Conservation (phyloP, 2,888 invertebrate species). For the Acanthoscelides obtectus region DNA sequence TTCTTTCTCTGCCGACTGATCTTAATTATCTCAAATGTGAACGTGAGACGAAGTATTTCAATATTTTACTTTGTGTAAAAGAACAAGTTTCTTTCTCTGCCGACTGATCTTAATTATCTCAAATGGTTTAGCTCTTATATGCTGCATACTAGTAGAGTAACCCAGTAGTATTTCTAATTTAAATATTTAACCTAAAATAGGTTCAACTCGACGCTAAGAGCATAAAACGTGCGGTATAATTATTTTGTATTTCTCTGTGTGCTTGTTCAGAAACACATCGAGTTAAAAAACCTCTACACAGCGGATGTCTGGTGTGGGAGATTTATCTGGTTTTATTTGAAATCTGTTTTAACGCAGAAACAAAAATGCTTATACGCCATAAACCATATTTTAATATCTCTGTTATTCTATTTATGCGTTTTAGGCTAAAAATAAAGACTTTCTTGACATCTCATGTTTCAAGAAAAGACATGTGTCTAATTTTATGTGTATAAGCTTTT, state of each 20-base stretch:
- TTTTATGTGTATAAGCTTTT: not conserved
- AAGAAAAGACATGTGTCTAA: not conserved
- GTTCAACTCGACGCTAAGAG: not conserved
- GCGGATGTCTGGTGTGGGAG: slow-evolving; percentile 25
- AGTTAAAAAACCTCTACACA: slow-evolving; percentile 20
- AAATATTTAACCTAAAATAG: not conserved
- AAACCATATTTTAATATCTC: slow-evolving; percentile 29
- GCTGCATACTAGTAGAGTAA: not conserved
- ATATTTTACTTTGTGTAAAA: too few species aligned
- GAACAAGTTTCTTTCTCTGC: too few species aligned
- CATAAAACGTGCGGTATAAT: not conserved
- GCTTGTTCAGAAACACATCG: slow-evolving; percentile 12
- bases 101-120: too few species aligned
- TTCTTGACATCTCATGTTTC: not conserved
- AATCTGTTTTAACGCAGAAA: slow-evolving; percentile 26
- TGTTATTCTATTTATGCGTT: slow-evolving; percentile 24
- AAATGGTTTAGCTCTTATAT: not conserved
- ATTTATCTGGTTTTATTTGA: slow-evolving; percentile 25
- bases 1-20: too few species aligned
- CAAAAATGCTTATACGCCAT: slow-evolving; percentile 27
- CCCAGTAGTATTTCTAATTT: not conserved
- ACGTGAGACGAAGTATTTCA: too few species aligned
- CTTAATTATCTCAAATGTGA: too few species aligned
- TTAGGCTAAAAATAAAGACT: slow-evolving; percentile 18
- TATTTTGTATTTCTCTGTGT: slow-evolving; percentile 1